These are phyloP conservation scores for Spea hammondii DNA, from an alignment of 2,797 vertebrate species.

Conservation along the genomic window DNA sequence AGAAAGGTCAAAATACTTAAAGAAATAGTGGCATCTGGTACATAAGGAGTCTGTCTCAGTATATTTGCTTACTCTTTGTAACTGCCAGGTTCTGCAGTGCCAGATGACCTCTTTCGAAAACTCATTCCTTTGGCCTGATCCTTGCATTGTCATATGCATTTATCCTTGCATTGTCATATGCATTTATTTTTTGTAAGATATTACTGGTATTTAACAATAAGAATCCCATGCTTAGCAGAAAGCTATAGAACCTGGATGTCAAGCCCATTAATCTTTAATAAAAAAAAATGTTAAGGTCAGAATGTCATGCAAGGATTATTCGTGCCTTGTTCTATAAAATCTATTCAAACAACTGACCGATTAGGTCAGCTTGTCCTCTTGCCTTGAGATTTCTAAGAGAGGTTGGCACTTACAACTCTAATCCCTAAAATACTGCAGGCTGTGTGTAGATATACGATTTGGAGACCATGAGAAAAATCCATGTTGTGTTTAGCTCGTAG, in stretches of 20 bases:
- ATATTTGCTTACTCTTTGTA: slow-evolving; percentile 32
- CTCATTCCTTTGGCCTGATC: slow-evolving; percentile 62
- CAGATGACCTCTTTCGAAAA: slow-evolving; percentile 59
- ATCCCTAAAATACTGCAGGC: slow-evolving; percentile 57
- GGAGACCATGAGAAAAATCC: slow-evolving; percentile 47
- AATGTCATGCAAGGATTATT: slow-evolving; percentile 67
- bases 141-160: slow-evolving; percentile 64
- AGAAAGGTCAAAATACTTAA: slow-evolving; percentile 42
- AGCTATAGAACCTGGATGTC: slow-evolving; percentile 70
- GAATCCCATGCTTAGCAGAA: slow-evolving; percentile 64
- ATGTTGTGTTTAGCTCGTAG: slow-evolving; percentile 44
- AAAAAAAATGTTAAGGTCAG: slow-evolving; percentile 63
- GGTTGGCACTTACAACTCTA: slow-evolving; percentile 59
- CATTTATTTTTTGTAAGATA: slow-evolving; percentile 59
- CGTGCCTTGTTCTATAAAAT: slow-evolving; percentile 61
- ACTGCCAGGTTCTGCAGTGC: slow-evolving; percentile 40
- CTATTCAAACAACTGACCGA: slow-evolving; percentile 61
- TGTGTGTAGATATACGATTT: slow-evolving; percentile 44
- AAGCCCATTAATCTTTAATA: slow-evolving; percentile 73
- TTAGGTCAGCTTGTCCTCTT: slow-evolving; percentile 69
- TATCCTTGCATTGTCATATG: slow-evolving; percentile 54
- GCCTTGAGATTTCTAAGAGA: slow-evolving; percentile 58
- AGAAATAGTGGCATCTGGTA: slow-evolving; percentile 36
- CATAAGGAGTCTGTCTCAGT: slow-evolving; percentile 14
- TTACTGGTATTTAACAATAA: slow-evolving; percentile 73